These are phyloP conservation scores for Epiblema foenella DNA, from an alignment of 2,888 invertebrate species.

Conservation along the genomic window DNA sequence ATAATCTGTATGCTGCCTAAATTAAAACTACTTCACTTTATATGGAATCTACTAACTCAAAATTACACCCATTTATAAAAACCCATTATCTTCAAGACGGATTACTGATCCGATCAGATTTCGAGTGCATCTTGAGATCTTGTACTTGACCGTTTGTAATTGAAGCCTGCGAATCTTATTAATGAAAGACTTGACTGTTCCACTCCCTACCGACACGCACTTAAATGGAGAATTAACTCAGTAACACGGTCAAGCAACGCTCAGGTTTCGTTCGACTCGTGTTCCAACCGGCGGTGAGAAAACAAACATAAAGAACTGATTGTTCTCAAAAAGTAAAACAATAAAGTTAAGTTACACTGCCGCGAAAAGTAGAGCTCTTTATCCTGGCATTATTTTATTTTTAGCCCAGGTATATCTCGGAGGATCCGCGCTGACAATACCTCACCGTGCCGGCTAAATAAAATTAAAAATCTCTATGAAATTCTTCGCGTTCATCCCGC, in stretches of 20 bases:
- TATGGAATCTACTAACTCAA: background rate
- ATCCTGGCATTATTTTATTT: slow-evolving; percentile 66
- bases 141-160: slow-evolving; percentile 56
- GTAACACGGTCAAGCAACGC: slow-evolving; percentile 65
- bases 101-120: slow-evolving; percentile 54
- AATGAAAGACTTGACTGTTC: slow-evolving; percentile 57
- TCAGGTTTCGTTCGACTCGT: slow-evolving; percentile 53
- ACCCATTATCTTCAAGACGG: slow-evolving; percentile 27
- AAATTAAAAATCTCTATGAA: slow-evolving; percentile 66
- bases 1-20: background rate
- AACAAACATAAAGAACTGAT: slow-evolving; percentile 50
- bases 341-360: slow-evolving; percentile 51
- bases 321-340: slow-evolving; percentile 50
- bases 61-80: slow-evolving; percentile 19
- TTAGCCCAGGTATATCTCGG: slow-evolving; percentile 67
- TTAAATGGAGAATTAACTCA: slow-evolving; percentile 67
- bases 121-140: slow-evolving; percentile 64
- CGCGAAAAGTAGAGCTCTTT: slow-evolving; percentile 64
- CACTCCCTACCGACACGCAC: slow-evolving; percentile 50
- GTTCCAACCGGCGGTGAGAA: slow-evolving; percentile 52
- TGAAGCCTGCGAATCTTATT: slow-evolving; percentile 49
- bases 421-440: slow-evolving; percentile 55
- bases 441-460: slow-evolving; percentile 57
- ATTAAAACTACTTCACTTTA: background rate
- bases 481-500: slow-evolving; percentile 58